Evolutionary conservation across 2,888 invertebrate species (phyloP), one percentile per base, ranked within the genome.

Genomic region (Hydropsyche betteni): DNA sequence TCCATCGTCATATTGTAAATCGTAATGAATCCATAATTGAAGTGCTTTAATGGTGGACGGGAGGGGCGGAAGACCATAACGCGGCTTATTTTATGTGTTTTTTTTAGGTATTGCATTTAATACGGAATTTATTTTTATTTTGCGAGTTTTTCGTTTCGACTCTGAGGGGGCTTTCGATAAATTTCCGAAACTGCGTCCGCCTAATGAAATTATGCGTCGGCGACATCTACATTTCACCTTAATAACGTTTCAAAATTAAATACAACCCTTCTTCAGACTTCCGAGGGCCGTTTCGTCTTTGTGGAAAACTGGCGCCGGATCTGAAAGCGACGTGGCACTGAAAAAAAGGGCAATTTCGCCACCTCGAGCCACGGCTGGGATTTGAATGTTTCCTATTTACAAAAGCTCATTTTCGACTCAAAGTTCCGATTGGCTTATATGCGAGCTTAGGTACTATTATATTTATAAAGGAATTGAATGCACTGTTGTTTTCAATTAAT

Each of bases 11-110:
- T 78, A 76, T 72, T 74, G 74, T 76, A 74, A 78, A 78, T 76
- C 61, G 78, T 75, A 76, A 78, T 78, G 78, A 78, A 78, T 78
- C 72, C 70, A 74, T 76, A 78, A 78, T 76, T 78, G 74, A 73
- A 74, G 75, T 69, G 73, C 74, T 24, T 77, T 70, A 74, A 38
- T 44, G 73, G 74, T 68, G 64, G 36, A n/a, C 4, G 7, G 36
- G 8, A 64, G n/a, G 36, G 36, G 64, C 6, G n/a, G 34, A 64
- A 64, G 36, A 64, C 34, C 34, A 36, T 64, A 33, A 64, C 64
- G 64, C 36, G 36, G 36, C n/a, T 64, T 34, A 64, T 64, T 64
- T 36, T 64, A 33, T 64, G 34, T 64, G 34, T 64, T 33, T 64
- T 64, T 64, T 64, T 64, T 64, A 5, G 14, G 14, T 24, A 58